Percentiles rank a stretch among this genome's conserved stretches.
phyloP scores from a whole-genome alignment of 2,797 vertebrate genomes.

The Danio kyathit region DNA sequence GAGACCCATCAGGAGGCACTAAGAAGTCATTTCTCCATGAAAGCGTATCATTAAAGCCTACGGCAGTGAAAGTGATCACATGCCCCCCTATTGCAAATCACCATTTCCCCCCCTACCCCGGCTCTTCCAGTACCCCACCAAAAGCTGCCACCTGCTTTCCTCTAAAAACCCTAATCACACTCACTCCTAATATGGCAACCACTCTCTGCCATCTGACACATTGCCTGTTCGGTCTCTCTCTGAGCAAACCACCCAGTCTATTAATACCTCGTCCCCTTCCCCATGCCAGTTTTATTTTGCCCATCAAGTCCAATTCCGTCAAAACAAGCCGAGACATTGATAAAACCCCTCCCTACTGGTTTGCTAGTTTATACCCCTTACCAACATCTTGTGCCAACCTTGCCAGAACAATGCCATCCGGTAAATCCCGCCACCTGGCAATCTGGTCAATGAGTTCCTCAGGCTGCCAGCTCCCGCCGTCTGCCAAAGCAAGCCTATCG shows the following conservation, averaged over 20 bases:
- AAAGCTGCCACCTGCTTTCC: conserved; percentile 59
- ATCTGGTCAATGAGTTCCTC: conserved; percentile 66
- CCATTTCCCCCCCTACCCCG: conserved; percentile 10
- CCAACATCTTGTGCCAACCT: conserved; percentile 41
- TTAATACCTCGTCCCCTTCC: conserved; percentile 75
- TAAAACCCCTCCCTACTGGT: conserved; percentile 50
- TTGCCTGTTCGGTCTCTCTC: conserved; percentile 73
- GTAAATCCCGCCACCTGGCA: conserved; percentile 75
- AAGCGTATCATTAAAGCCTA: conserved; percentile 36
- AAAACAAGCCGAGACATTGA: conserved; percentile 45
- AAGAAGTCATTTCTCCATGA: conserved; percentile 37
- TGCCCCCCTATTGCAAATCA: conserved; percentile 8
- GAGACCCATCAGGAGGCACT: conserved; percentile 35
- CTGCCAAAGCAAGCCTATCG: conserved; percentile 70
- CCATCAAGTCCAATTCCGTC: conserved; percentile 45
- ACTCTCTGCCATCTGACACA: conserved; percentile 67
- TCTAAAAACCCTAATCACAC: conserved; percentile 44
- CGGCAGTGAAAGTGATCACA: conserved; percentile 28
- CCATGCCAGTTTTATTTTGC: conserved; percentile 45
- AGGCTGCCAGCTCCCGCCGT: conserved; percentile 70
- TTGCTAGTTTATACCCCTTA: conserved; percentile 50
- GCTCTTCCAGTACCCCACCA: conserved; percentile 34
- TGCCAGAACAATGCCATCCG: conserved; percentile 51
- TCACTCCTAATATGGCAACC: conserved; percentile 48
- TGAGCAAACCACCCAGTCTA: conserved; percentile 43